Percentiles rank a stretch among this genome's conserved stretches.
phyloP scores from a whole-genome alignment of 2,797 vertebrate species.

The Paratrypauchen microcephalus region DNA sequence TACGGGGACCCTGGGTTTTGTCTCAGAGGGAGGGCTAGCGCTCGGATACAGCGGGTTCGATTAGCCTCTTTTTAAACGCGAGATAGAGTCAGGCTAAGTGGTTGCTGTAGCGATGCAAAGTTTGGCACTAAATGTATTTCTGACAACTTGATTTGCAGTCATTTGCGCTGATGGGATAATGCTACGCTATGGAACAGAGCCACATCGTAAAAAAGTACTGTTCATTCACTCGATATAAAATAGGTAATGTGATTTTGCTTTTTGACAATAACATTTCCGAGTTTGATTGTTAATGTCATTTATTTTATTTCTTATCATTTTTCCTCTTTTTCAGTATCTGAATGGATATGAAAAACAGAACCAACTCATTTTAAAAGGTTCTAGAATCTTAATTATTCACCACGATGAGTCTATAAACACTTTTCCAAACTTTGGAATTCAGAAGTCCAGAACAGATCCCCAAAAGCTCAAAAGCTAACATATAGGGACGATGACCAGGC shows the following conservation, averaged over 20 bases:
- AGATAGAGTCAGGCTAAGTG: slow-evolving; percentile 28
- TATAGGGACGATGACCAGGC: too few species aligned
- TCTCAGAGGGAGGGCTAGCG: slow-evolving; percentile 83
- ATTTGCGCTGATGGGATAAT: slow-evolving; percentile 7
- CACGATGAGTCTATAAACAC: too few species aligned
- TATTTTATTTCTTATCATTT: not conserved
- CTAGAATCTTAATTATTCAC: too few species aligned
- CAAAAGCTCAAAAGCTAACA: too few species aligned
- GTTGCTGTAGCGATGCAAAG: slow-evolving; percentile 9
- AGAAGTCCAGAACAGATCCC: too few species aligned
- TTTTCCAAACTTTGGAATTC: too few species aligned
- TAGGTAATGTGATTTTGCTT: not conserved
- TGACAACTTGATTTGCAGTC: slow-evolving; percentile 6
- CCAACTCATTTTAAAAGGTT: too few species aligned
- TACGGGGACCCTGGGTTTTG: slow-evolving; percentile 85
- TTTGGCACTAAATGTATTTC: slow-evolving; percentile 15
- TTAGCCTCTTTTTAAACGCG: slow-evolving; percentile 11
- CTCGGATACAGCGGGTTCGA: slow-evolving; percentile 39
- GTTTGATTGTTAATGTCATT: not conserved
- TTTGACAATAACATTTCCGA: not conserved
- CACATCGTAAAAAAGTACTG: not conserved
- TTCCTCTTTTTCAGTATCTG: too few species aligned
- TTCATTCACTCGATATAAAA: not conserved
- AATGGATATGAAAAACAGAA: too few species aligned
- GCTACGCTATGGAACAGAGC: not conserved